Conservation (phyloP, 2,797 vertebrate genomes). For the Chaunax sp. region DNA sequence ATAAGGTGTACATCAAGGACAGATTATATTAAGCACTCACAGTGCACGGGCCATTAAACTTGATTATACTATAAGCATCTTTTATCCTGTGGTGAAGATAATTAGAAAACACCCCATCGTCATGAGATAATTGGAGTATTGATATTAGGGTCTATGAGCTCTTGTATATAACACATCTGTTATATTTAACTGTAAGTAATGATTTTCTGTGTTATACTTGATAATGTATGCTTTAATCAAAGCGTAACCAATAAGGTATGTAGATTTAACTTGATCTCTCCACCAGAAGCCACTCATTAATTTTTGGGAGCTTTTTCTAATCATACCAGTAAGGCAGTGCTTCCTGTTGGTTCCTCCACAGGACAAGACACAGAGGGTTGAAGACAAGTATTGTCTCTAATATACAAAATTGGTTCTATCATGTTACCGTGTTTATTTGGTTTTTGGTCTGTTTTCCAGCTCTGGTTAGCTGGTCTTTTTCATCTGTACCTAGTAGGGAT, state of each 20-base stretch:
- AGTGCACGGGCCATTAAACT: constrained; percentile 24
- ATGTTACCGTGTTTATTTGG: neutral
- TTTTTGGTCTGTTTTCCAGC: neutral
- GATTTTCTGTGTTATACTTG: constrained; percentile 4
- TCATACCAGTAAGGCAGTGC: neutral
- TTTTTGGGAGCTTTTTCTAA: neutral
- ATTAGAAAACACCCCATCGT: constrained; percentile 31
- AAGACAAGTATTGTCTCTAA: neutral
- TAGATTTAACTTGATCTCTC: constrained; percentile 4
- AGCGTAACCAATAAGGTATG: neutral
- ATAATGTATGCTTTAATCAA: constrained; percentile 23
- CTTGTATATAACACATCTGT: neutral
- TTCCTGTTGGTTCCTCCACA: neutral
- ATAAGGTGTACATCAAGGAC: constrained; percentile 8
- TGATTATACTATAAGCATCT: constrained; percentile 26
- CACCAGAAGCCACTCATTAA: constrained; percentile 2
- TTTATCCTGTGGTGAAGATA: constrained; percentile 24
- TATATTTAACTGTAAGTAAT: constrained; percentile 12
- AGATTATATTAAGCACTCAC: constrained; percentile 1
- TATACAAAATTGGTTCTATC: neutral
- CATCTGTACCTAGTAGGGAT: constrained; percentile 2
- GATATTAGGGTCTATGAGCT: constrained; percentile 14
- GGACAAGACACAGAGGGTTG: neutral
- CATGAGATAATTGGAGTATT: constrained; percentile 16
- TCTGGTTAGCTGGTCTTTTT: neutral